Evolutionary conservation across 2,888 invertebrate species (phyloP).

Genomic region (Plebejus melissa): DNA sequence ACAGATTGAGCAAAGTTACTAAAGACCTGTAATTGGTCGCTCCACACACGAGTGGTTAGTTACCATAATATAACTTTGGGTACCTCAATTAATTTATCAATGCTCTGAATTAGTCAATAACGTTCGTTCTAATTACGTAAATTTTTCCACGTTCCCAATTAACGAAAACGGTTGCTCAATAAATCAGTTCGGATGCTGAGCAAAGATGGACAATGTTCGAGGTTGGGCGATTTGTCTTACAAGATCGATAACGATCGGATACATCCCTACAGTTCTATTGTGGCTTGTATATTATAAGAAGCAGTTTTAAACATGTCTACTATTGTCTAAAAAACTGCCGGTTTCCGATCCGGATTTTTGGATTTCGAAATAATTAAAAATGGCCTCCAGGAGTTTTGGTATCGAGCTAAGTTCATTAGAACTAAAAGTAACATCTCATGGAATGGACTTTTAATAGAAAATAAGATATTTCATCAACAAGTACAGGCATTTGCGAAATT

Average conservation of each 20-base stretch:
- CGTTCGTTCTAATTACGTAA: conserved; percentile 21
- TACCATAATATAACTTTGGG: neutral
- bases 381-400: neutral
- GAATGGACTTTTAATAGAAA: no score
- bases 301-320: conserved; percentile 7
- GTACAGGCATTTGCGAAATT: no score
- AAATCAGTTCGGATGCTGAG: conserved; percentile 51
- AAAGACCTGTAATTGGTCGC: no score
- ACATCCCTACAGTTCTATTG: conserved; percentile 36
- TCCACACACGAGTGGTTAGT: no score
- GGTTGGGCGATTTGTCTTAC: conserved; percentile 71
- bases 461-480: no score
- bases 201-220: conserved; percentile 52
- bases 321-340: conserved; percentile 15
- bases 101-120: neutral
- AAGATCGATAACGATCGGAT: conserved; percentile 59
- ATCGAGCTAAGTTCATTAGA: neutral
- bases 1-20: no score
- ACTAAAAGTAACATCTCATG: no score
- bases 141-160: conserved; percentile 41
- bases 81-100: neutral
- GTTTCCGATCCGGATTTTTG: neutral
- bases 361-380: conserved; percentile 4
- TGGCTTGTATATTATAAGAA: conserved; percentile 27
- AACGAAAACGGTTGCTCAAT: conserved; percentile 40